Evolutionary conservation across 2,888 invertebrate genomes (phyloP).

Genomic region (Sesamia inferens): DNA sequence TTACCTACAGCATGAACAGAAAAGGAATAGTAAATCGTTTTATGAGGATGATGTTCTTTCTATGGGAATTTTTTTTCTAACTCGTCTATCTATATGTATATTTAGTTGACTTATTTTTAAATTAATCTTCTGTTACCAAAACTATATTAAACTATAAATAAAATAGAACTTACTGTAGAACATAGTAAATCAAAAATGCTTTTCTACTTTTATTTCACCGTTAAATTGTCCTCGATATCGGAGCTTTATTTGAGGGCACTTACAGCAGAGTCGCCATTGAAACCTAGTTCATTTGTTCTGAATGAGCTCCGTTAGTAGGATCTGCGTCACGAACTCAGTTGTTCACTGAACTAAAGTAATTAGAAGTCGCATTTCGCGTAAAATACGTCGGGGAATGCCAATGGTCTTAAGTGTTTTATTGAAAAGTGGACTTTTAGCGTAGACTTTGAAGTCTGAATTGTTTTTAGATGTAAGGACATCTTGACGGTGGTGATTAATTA

Average conservation of each 20-base stretch:
- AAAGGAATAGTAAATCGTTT: too few relatives aligned
- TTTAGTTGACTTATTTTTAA: too few relatives aligned
- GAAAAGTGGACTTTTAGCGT: conserved; percentile 50
- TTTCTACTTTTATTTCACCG: conserved; percentile 27
- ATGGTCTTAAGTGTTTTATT: conserved; percentile 55
- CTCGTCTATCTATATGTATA: too few relatives aligned
- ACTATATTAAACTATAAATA: conserved; percentile 8
- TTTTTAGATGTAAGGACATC: conserved; percentile 25
- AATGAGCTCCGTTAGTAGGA: conserved; percentile 69
- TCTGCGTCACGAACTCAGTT: conserved; percentile 67
- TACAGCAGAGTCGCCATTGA: conserved; percentile 67
- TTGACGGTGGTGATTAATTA: neutral
- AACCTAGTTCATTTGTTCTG: conserved; percentile 73
- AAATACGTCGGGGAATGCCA: conserved; percentile 55
- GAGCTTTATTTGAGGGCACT: conserved; percentile 69
- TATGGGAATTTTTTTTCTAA: too few relatives aligned
- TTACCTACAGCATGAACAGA: too few relatives aligned
- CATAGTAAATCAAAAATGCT: conserved; percentile 23
- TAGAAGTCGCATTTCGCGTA: conserved; percentile 63
- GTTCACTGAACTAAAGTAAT: conserved; percentile 65
- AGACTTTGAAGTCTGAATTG: conserved; percentile 21
- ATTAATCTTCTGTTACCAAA: neutral
- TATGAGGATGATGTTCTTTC: too few relatives aligned
- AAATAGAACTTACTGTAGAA: neutral
- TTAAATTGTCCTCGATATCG: conserved; percentile 42